Evolutionary conservation across 1,140 invertebrate genomes (phyloP).

Genomic region (Caenorhabditis inopinata): DNA sequence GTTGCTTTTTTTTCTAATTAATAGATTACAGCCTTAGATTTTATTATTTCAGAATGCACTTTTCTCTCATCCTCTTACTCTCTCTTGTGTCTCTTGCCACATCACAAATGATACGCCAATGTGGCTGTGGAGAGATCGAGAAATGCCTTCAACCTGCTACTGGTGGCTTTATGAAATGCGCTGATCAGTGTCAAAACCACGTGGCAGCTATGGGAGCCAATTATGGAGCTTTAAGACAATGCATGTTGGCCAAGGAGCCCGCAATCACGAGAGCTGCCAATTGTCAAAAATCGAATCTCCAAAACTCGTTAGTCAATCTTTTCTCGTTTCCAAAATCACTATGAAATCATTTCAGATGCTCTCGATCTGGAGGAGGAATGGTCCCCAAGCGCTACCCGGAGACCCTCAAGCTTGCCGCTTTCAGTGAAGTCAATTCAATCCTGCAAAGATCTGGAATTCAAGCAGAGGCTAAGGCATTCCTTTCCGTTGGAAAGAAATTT

Average conservation of each 20-base stretch:
- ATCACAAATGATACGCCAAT: constrained; percentile 42
- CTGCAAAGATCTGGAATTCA: constrained; percentile 43
- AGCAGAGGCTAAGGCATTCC: constrained; percentile 42
- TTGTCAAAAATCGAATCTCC: constrained; percentile 33
- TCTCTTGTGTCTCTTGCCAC: constrained; percentile 15
- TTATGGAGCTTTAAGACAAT: constrained; percentile 41
- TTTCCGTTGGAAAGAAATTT: constrained; percentile 48
- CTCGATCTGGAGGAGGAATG: constrained; percentile 31
- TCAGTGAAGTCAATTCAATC: constrained; percentile 48
- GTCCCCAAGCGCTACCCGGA: constrained; percentile 47
- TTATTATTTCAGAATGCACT: constrained; percentile 11
- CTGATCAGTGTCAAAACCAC: constrained; percentile 43
- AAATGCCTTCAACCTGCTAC: constrained; percentile 11
- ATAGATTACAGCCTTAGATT: no score
- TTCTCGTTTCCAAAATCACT: not conserved
- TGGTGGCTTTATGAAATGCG: constrained; percentile 34
- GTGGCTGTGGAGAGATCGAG: constrained; percentile 36
- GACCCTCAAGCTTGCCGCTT: constrained; percentile 47
- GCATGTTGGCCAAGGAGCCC: constrained; percentile 41
- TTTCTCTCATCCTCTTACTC: not conserved
- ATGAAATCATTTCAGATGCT: constrained; percentile 38
- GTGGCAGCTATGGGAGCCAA: constrained; percentile 39
- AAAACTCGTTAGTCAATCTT: constrained; percentile 8
- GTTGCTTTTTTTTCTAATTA: no score
- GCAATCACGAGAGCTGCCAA: constrained; percentile 27